A percentile compares a stretch with the other conserved stretches of the same genome.
phyloP scores from a whole-genome alignment of 2,888 invertebrate genomes.

The Heliconius cydno region DNA sequence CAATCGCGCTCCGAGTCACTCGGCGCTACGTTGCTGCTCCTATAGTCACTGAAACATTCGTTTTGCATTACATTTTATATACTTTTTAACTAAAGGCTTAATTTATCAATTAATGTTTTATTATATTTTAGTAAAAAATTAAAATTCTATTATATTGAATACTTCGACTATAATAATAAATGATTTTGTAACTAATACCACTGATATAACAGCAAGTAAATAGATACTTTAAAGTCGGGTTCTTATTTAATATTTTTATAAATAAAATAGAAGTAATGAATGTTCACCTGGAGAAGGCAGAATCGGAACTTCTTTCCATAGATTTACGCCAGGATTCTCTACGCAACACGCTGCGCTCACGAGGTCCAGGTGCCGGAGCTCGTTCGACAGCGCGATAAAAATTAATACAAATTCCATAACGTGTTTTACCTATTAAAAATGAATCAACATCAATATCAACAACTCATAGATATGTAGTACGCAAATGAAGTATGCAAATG shows the following conservation, averaged over 20 bases:
- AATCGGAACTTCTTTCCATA: constrained; percentile 95
- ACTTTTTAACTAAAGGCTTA: not conserved
- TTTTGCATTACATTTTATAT: constrained; percentile 46
- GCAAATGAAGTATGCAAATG: no score
- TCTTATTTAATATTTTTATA: not conserved
- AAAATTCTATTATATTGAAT: no score
- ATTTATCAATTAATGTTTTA: not conserved
- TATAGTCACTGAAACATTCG: constrained; percentile 90
- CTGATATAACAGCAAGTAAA: not conserved
- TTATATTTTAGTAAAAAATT: no score
- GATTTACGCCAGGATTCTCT: constrained; percentile 96
- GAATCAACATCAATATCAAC: not conserved
- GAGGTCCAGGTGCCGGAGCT: constrained; percentile 75
- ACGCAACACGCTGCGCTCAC: constrained; percentile 82
- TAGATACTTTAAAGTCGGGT: not conserved
- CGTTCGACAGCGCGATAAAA: constrained; percentile 97
- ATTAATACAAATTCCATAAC: constrained; percentile 99
- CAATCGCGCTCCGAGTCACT: constrained; percentile 95
- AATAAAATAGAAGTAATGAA: constrained; percentile 49
- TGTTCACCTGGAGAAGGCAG: constrained; percentile 95
- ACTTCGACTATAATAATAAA: no score
- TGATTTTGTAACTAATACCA: no score
- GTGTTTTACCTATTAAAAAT: constrained; percentile 87
- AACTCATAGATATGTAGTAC: not conserved
- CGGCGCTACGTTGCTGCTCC: constrained; percentile 94